Base-by-base conservation (phyloP, 1,140 invertebrate genomes). In the Gryon sp. region DNA sequence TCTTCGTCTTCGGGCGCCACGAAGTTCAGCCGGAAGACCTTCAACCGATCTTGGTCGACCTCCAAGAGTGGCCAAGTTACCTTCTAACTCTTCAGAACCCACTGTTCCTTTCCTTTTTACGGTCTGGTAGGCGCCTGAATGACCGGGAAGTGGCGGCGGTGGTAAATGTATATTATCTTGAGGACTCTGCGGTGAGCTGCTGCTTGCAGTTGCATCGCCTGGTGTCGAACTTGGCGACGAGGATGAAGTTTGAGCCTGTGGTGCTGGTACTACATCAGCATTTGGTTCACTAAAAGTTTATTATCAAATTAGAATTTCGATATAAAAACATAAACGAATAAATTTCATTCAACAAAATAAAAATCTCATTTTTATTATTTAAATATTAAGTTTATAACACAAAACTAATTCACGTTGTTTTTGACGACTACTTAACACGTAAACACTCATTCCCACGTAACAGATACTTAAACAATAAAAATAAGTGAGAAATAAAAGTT, bases 21-120 rank as follows among this genome's bases (percentile, higher is more conserved):
- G 91, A 57, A 95, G 88, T 79, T 93, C 92, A 32, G 91, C 91
- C 15, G 93, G 92, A 20, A 94, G 89, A 65, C 91, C 91, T 83
- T 94, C 93, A 9, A 96, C 95, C 5, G 95, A 95, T 78, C 95
- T 91, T 9, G 95, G 95, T 43, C 95, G 90, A 41, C 95, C 95
- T 34, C 95, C 95, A 46, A 96, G 87, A 7, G 94, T 95, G 4
- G 93, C 93, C 20, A 95, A 90, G 83, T 95, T 95, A 7, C 93
- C 93, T 82, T 94, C 93, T 5, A 91, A 91, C 79, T 93, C 93
- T 41, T 93, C 93, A 1, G 91, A 86, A 24, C 86, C 83, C 8
- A 92, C 91, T 53, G 91, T 91, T 76, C 93, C 93, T 88, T 95
- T 95, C 86, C 95, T 92, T 83, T 94, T 95, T 3, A 97, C 94